These are phyloP conservation scores for Calvadosia cruxmelitensis DNA, from an alignment of 30 jellyfish, hydroid and myxozoan species.

Conservation along the genomic window DNA sequence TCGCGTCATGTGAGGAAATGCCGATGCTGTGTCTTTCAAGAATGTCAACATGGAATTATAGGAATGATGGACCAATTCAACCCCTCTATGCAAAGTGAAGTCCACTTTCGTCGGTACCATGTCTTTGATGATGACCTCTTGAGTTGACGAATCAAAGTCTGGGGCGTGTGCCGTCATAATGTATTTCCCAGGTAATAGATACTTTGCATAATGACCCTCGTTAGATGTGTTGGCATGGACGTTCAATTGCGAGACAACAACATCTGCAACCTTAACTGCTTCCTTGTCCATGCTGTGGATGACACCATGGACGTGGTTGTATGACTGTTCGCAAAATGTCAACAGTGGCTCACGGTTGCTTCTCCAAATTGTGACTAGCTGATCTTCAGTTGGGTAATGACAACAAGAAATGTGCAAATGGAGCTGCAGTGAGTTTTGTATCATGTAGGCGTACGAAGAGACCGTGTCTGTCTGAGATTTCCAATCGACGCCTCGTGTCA, in stretches of 20 bases:
- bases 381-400: slow-evolving; percentile 58
- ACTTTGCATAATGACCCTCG: slow-evolving; percentile 61
- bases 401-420: slow-evolving; percentile 73
- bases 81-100: slow-evolving; percentile 38
- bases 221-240: slow-evolving; percentile 47
- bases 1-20: slow-evolving; percentile 51
- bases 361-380: slow-evolving; percentile 58
- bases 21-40: slow-evolving; percentile 33
- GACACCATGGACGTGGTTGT: slow-evolving; percentile 55
- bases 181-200: slow-evolving; percentile 69
- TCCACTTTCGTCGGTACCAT: slow-evolving; percentile 31
- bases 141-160: slow-evolving; percentile 30
- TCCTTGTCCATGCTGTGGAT: slow-evolving; percentile 25
- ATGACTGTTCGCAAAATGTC: slow-evolving; percentile 59
- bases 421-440: slow-evolving; percentile 45
- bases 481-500: slow-evolving; percentile 41
- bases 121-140: slow-evolving; percentile 4
- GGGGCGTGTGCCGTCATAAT: slow-evolving; percentile 52
- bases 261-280: slow-evolving; percentile 37
- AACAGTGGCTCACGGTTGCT: slow-evolving; percentile 54
- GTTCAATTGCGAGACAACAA: slow-evolving; percentile 23
- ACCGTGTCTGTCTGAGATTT: slow-evolving; percentile 33
- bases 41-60: slow-evolving; percentile 31
- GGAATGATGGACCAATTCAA: slow-evolving; percentile 27
- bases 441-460: slow-evolving; percentile 40